Evolutionary conservation across 2,888 invertebrate species (phyloP).

Genomic region (Augochlorella aurata): DNA sequence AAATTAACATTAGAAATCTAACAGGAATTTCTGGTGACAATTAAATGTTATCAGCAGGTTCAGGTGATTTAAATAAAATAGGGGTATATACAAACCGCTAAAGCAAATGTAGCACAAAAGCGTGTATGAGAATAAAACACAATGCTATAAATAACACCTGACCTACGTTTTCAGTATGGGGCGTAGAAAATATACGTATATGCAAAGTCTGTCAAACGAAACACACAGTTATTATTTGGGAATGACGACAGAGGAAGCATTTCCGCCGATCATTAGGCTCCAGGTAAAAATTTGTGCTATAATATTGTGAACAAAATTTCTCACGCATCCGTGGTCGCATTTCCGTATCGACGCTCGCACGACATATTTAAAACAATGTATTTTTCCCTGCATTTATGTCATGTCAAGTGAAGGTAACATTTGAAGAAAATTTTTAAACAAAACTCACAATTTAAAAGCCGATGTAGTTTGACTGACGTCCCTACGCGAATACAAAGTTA

Average conservation of each 20-base stretch:
- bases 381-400: constrained; percentile 5
- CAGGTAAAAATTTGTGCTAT: constrained; percentile 63
- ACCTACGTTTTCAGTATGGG: constrained; percentile 73
- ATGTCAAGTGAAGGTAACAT: constrained; percentile 5
- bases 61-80: constrained; percentile 28
- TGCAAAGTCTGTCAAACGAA: constrained; percentile 71
- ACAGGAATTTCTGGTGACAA: neutral
- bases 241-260: constrained; percentile 74
- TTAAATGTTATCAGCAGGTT: neutral
- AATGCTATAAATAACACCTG: constrained; percentile 75
- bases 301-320: constrained; percentile 25
- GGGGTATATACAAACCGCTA: constrained; percentile 35
- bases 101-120: constrained; percentile 48
- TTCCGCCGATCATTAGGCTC: constrained; percentile 76
- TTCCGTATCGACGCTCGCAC: neutral
- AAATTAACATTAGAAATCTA: neutral
- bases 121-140: constrained; percentile 61
- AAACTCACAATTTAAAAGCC: neutral
- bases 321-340: constrained; percentile 10
- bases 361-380: constrained; percentile 2
- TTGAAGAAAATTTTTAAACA: neutral
- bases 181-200: constrained; percentile 70
- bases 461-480: neutral
- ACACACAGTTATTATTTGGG: constrained; percentile 74
- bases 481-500: neutral